A percentile compares a stretch with the other conserved stretches of the same genome.
Conservation (phyloP, 2,113 vertebrate species). For the Nesogale talazaci region DNA sequence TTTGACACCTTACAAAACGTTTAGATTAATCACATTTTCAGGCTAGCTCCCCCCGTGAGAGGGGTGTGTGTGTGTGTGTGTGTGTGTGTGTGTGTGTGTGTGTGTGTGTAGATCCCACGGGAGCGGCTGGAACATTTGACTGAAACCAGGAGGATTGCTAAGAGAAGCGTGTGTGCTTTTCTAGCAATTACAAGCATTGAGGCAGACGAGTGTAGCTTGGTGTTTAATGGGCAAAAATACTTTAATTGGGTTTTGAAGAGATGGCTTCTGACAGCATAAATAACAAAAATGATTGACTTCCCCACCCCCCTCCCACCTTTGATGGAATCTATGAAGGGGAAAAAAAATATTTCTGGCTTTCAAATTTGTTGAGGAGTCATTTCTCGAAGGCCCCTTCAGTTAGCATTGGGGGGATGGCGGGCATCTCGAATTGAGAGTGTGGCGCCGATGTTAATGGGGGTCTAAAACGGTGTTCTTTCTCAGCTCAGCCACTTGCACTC, state of each 20-base stretch:
- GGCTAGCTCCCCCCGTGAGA: not conserved
- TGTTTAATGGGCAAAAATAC: conserved; percentile 70
- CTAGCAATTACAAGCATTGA: conserved; percentile 39
- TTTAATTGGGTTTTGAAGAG: conserved; percentile 77
- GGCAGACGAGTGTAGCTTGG: conserved; percentile 35
- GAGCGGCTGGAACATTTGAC: conserved; percentile 21
- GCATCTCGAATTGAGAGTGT: conserved; percentile 5
- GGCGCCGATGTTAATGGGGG: conserved; percentile 78
- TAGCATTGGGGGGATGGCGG: conserved; percentile 58
- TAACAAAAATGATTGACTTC: conserved; percentile 72
- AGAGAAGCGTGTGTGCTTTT: not conserved
- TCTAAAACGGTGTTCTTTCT: conserved; percentile 75
- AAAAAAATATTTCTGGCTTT: conserved; percentile 63
- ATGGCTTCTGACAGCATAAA: conserved; percentile 69
- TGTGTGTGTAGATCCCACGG: not conserved
- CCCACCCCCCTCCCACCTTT: conserved; percentile 47
- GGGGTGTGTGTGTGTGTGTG: too few relatives aligned
- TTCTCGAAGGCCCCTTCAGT: conserved; percentile 62
- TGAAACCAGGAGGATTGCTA: not conserved
- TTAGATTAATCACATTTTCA: conserved; percentile 73
- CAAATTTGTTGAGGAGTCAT: conserved; percentile 67
- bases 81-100: too few relatives aligned
- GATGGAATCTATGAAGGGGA: conserved; percentile 43
- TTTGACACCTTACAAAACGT: conserved; percentile 76
- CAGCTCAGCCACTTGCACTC: conserved; percentile 73